These are phyloP conservation scores for Gavialis gangeticus DNA, from an alignment of 2,113 vertebrate genomes.

Conservation along the genomic window DNA sequence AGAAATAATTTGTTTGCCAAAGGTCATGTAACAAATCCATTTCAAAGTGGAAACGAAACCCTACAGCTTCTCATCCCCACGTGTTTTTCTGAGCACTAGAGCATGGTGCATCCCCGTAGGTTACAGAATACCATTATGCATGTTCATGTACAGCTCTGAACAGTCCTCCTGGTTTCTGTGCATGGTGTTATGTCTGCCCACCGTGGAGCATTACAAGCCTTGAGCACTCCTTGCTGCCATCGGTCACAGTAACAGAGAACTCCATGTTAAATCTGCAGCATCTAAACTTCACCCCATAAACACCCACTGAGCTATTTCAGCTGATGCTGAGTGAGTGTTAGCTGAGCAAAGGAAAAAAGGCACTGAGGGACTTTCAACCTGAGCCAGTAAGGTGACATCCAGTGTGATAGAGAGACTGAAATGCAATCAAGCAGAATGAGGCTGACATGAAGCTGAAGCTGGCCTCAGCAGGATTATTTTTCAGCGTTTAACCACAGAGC, in stretches of 20 bases:
- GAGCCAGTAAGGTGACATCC: background rate
- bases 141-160: background rate
- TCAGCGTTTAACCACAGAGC: background rate
- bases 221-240: background rate
- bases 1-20: background rate
- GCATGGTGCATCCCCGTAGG: too few relatives aligned
- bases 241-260: background rate
- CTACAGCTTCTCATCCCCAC: background rate
- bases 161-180: background rate
- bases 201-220: background rate
- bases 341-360: constrained; percentile 29
- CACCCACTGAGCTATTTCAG: background rate
- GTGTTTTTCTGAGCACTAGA: too few relatives aligned
- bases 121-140: background rate
- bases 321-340: constrained; percentile 24
- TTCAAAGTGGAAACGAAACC: background rate
- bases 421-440: constrained; percentile 32
- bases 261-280: background rate
- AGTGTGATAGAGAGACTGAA: background rate
- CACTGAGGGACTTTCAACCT: background rate
- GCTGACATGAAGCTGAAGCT: background rate
- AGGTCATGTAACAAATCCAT: background rate
- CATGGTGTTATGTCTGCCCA: background rate
- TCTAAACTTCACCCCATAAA: constrained; percentile 2
- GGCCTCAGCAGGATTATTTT: background rate